phyloP scores from a whole-genome alignment of 2,797 vertebrate species.

The Gadopsis bispinosus region DNA sequence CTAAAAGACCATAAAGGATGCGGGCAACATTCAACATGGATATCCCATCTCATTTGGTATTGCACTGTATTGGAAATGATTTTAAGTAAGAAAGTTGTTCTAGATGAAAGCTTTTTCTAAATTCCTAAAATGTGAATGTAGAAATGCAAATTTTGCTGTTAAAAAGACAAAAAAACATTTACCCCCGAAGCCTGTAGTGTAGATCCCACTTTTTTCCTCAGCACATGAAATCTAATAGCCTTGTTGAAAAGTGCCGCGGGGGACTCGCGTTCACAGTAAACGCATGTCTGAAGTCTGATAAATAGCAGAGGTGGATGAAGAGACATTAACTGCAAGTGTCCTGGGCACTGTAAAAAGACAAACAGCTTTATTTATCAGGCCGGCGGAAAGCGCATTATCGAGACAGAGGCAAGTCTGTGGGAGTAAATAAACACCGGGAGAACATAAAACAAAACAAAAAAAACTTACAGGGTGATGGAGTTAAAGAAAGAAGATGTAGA shows the following conservation, averaged over 20 bases:
- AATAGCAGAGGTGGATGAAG: slow-evolving; percentile 75
- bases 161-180: slow-evolving; percentile 34
- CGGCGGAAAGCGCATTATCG: slow-evolving; percentile 77
- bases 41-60: background rate
- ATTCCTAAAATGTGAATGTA: slow-evolving; percentile 16
- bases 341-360: slow-evolving; percentile 81
- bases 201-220: slow-evolving; percentile 57
- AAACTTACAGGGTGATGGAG: slow-evolving; percentile 42
- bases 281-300: slow-evolving; percentile 81
- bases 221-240: slow-evolving; percentile 73
- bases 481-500: slow-evolving; percentile 43
- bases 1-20: background rate
- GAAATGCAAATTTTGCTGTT: slow-evolving; percentile 42
- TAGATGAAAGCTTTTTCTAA: slow-evolving; percentile 5
- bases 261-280: slow-evolving; percentile 66
- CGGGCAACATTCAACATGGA: background rate
- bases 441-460: slow-evolving; percentile 27
- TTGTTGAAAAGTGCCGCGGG: slow-evolving; percentile 71
- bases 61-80: background rate
- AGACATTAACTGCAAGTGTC: slow-evolving; percentile 82
- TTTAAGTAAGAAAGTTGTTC: slow-evolving; percentile 6
- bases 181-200: slow-evolving; percentile 42
- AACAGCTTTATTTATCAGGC: slow-evolving; percentile 86
- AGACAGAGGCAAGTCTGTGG: slow-evolving; percentile 65
- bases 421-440: slow-evolving; percentile 84